Base-by-base conservation (phyloP, 1,140 invertebrate species). In the Diuraphis noxia region DNA sequence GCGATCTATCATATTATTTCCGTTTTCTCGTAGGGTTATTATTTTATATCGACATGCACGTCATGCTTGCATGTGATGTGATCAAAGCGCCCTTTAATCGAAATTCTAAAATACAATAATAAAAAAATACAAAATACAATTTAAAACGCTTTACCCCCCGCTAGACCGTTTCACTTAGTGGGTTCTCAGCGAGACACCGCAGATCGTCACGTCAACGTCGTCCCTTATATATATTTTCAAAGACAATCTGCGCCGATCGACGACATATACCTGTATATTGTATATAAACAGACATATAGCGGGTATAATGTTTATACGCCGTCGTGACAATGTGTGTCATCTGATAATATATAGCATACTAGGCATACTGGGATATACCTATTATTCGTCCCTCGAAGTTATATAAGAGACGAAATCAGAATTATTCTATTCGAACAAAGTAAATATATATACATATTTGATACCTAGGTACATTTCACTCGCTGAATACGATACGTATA, bases 71-170 rank as follows among this genome's bases (percentile, higher is more conserved):
- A 89, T 89, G 56, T 43, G 52, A 72, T 79, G 23, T 77, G 88
- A 43, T 90, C 88, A 90, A 90, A 90, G 88, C 34, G 0, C 19
- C 41, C 21, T 90, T 90, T 90, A 79, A 90, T 90, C 88, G 88
- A 90, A 90, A 90, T 79, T 4, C 21, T 34, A 49, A 77, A 77
- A 34, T 90, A 77, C n/a, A 90, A 43, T 77, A 43, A 90, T 56
- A 88, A 88, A 56, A 72, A 72, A 49, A 49, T n/a, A 72, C 30
- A 72, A n/a, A 72, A 63, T 63, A 88, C 23, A 88, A 79, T 41
- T 19, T 41, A 38, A 90, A 90, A 90, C 88, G 72, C 36, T 81
- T 81, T 81, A 90, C 88, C 88, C 88, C 88, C 88, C 41, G 72
- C 88, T 46, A 79, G 25, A 49, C 25, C 25, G 30, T 41, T 56